Base-by-base conservation (phyloP, 2,113 vertebrate genomes). In the Aleadryas rufinucha region DNA sequence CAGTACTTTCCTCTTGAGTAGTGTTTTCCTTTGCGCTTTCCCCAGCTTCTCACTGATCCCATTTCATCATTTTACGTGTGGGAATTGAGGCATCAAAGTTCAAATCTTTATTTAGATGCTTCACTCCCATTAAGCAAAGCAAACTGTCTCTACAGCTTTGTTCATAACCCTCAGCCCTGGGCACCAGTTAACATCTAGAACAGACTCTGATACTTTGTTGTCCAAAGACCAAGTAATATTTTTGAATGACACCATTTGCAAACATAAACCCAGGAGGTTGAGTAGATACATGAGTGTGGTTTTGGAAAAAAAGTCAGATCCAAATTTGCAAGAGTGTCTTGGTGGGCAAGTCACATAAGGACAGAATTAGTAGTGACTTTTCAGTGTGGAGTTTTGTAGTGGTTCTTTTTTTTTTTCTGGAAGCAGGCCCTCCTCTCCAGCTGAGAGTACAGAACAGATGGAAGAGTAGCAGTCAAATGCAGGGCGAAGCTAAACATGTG, bases 271-370 rank as follows among this genome's bases (percentile, higher is more conserved):
- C 4, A 81, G 54, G 61, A 68, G 12, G 3, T 49, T 65, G 65
- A 49, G 16, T 44, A 45, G 39, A 8, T 39, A 16, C 16, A 12
- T 6, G 5, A n/a, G 44, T 28, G 21, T 72, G 17, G 1, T n/a
- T 69, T 78, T 68, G 60, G 60, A 9, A 60, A 81, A 87, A 44
- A 57, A 35, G 59, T 39, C 35, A 52, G 20, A 49, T 49, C 57
- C 42, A 42, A 35, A 70, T 54, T 59, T 84, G 27, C 9, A 14
- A 7, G 47, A 60, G 9, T 33, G 11, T 54, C 21, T 77, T 75
- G 16, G 26, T 57, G 39, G 30, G 13, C 15, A n/a, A n/a, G 13
- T 44, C 16, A 8, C 0, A 0, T 8, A 35, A n/a, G 19, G 33
- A 33, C n/a, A 52, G 52, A 89, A 63, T 78, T 68, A n/a, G 22